Base-by-base conservation (phyloP, 2,888 invertebrate species). In the Drosophila borborema region DNA sequence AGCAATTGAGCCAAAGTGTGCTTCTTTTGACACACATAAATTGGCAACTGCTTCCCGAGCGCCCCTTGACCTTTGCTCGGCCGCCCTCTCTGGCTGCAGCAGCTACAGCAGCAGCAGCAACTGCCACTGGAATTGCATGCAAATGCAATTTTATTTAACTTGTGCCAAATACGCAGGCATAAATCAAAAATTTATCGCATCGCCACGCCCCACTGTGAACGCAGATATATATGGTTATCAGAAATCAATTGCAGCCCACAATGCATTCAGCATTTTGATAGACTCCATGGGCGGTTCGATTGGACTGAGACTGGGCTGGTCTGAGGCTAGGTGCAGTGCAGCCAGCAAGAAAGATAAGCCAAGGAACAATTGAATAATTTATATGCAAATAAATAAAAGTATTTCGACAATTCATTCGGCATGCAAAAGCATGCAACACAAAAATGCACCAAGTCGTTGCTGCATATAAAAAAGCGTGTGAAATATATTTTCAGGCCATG, bases 361-460 rank as follows among this genome's bases (percentile, higher is more conserved):
- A 70, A 72, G 79, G 81, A 87, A 87, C 87, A 86, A 86, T 87
- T 84, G 86, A 86, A 86, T 82, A 86, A 87, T 87, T 87, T 87
- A 87, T 87, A 87, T 86, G 87, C 87, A 82, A 87, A 87, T 87
- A 87, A 87, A 87, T 87, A 87, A 87, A 84, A 87, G 81, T 81
- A 82, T 84, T 77, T 75, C 76, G 71, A 74, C 77, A 81, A 73
- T 83, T 78, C 72, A 70, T 80, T 72, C 70, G 59, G 66, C 62
- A 67, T 78, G 76, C 66, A 70, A 73, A 74, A 74, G 64, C 66
- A 67, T 46, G 48, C 41, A 63, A 56, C 40, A 62, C 43, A 73
- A 72, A 59, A 62, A 72, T 62, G 31, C 46, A 45, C 55, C 72
- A 75, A 75, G 72, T 68, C 64, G 59, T 58, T 20, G 56, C 49